phyloP scores from a whole-genome alignment of 2,888 invertebrate genomes.

The Abrostola tripartita region DNA sequence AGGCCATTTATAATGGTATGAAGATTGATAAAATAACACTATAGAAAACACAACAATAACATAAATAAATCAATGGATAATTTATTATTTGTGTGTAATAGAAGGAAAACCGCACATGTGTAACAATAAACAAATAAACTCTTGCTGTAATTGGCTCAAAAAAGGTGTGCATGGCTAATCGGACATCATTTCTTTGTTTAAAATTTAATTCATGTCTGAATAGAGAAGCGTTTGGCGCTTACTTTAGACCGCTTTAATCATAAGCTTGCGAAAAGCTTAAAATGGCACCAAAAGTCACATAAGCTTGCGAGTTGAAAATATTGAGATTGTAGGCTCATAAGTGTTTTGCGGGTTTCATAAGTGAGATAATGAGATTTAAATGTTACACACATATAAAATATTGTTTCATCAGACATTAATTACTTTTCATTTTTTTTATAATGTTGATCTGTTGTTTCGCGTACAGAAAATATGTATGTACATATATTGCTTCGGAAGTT shows the following conservation, averaged over 20 bases:
- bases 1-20: neutral
- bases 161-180: slow-evolving; percentile 5
- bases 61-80: slow-evolving; percentile 10
- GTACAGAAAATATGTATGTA: too few species aligned
- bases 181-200: slow-evolving; percentile 23
- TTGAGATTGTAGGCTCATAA: too few species aligned
- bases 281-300: too few species aligned
- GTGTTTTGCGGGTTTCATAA: too few species aligned
- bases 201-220: slow-evolving; percentile 21
- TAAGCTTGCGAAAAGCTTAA: slow-evolving; percentile 11
- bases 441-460: too few species aligned
- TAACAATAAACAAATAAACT: neutral
- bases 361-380: too few species aligned
- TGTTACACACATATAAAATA: too few species aligned
- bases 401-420: too few species aligned
- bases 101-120: slow-evolving; percentile 25
- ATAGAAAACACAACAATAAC: slow-evolving; percentile 2
- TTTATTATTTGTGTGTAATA: slow-evolving; percentile 11
- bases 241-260: slow-evolving; percentile 25
- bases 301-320: slow-evolving; percentile 2
- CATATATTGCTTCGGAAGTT: too few species aligned
- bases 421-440: too few species aligned
- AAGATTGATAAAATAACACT: neutral
- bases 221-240: slow-evolving; percentile 9
- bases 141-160: neutral